phyloP scores from a whole-genome alignment of 2,888 invertebrate species.

The Syritta pipiens region DNA sequence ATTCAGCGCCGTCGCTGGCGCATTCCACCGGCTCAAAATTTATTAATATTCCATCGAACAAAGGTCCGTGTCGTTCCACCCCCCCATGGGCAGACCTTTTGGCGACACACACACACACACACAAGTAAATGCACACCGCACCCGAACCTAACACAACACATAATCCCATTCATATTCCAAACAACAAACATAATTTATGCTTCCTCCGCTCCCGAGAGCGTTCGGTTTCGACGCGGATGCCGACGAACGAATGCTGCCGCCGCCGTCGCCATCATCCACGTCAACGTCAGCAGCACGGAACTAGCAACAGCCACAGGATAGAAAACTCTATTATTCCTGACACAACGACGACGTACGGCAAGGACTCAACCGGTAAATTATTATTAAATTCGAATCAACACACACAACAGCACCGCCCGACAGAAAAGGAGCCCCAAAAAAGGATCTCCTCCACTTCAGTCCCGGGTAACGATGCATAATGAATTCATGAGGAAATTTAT shows the following conservation, averaged over 20 bases:
- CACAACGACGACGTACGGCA: constrained; percentile 25
- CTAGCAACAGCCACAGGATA: constrained; percentile 31
- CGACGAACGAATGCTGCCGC: not conserved
- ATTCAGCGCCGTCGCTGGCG: no score
- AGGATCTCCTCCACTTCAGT: constrained; percentile 29
- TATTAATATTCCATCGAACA: constrained; percentile 48
- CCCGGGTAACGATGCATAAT: constrained; percentile 57
- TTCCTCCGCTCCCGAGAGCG: constrained; percentile 1
- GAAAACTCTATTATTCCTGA: constrained; percentile 53
- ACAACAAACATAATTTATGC: constrained; percentile 55
- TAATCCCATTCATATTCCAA: constrained; percentile 46
- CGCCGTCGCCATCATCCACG: not conserved
- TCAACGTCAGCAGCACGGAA: constrained; percentile 1
- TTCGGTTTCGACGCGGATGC: constrained; percentile 20
- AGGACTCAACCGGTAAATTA: constrained; percentile 57
- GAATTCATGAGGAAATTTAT: constrained; percentile 65
- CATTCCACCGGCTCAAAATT: no score
- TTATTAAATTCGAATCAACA: constrained; percentile 58
- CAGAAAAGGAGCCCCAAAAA: constrained; percentile 4
- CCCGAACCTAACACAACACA: not conserved
- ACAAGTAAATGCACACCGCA: not conserved
- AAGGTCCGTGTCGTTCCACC: not conserved
- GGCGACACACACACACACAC: not conserved
- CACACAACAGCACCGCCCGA: constrained; percentile 7
- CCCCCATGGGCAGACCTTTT: not conserved